Evolutionary conservation across 2,113 vertebrate species (phyloP), one percentile per base, ranked within the genome.

Genomic region (Lophotis ruficrista): DNA sequence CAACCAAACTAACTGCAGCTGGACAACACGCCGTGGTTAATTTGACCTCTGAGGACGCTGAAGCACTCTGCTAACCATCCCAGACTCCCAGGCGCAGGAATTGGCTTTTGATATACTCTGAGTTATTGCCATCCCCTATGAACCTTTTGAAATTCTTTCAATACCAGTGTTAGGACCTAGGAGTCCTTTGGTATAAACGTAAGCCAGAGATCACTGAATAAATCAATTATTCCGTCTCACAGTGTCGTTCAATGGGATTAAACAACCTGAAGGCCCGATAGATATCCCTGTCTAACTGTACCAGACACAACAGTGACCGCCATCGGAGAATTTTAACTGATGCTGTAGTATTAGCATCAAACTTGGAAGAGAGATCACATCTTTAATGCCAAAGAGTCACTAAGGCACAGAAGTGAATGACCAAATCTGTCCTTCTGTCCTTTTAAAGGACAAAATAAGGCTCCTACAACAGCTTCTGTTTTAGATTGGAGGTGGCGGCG

Each of bases 91-190:
- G 57, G 76, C 57, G 87, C 80, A 91, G 77, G 68, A 78, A 75
- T 64, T 33, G 57, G 45, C 72, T 92, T 94, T 92, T 92, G 73
- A 91, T 96, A 89, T 76, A 38, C 85, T 89, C 89, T 87, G 60
- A 97, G 57, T 95, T 96, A 92, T 89, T 86, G 83, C 89, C 22
- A 23, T 81, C 60, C 56, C 60, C 80, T 66, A n/a, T 60, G 51
- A 95, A 45, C 48, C 77, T 81, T 95, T 94, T 92, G 91, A 94
- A 94, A 83, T 81, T 66, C 68, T 84, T 56, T 91, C 89, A 91
- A 78, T 84, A 78, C 76, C 78, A 92, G 14, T 66, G 75, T 73
- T 88, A 75, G 45, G 72, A 89, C 57, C 51, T 47, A 61, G 50
- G 28, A 93, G 14, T 87, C 60, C 70, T 91, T 71, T 79, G 70